A percentile compares a stretch with the other conserved stretches of the same genome.
phyloP scores from a whole-genome alignment of 2,888 invertebrate genomes.

The Byasa hedistus region DNA sequence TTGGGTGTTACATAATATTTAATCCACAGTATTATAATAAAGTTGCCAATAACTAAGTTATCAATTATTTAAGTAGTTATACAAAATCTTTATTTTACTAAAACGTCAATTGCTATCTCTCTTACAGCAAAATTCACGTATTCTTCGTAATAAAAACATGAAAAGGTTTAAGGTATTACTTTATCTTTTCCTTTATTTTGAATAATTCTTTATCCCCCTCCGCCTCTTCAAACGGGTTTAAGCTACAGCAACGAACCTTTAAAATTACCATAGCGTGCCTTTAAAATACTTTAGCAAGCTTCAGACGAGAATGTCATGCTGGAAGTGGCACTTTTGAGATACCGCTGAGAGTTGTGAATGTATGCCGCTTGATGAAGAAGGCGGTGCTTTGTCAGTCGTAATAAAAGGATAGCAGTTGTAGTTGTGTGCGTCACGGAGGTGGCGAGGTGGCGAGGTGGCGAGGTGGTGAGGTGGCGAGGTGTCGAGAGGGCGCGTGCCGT shows the following conservation, averaged over 20 bases:
- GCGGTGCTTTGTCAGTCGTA: constrained; percentile 17
- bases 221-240: neutral
- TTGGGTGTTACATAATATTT: no score
- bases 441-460: neutral
- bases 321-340: constrained; percentile 10
- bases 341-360: constrained; percentile 9
- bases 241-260: neutral
- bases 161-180: neutral
- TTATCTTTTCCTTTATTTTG: neutral
- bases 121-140: neutral
- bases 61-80: no score
- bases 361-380: constrained; percentile 16
- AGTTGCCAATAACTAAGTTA: no score
- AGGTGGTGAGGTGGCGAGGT: constrained; percentile 1
- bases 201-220: neutral
- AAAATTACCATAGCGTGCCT: constrained; percentile 1
- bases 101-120: neutral
- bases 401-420: constrained; percentile 14
- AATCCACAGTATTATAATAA: no score
- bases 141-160: neutral
- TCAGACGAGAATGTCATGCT: constrained; percentile 12
- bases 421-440: constrained; percentile 7
- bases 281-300: constrained; percentile 5
- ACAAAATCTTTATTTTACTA: neutral
- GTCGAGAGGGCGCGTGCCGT: constrained; percentile 18